phyloP scores from a whole-genome alignment of 1,140 invertebrate genomes.

The Venturia canescens region DNA sequence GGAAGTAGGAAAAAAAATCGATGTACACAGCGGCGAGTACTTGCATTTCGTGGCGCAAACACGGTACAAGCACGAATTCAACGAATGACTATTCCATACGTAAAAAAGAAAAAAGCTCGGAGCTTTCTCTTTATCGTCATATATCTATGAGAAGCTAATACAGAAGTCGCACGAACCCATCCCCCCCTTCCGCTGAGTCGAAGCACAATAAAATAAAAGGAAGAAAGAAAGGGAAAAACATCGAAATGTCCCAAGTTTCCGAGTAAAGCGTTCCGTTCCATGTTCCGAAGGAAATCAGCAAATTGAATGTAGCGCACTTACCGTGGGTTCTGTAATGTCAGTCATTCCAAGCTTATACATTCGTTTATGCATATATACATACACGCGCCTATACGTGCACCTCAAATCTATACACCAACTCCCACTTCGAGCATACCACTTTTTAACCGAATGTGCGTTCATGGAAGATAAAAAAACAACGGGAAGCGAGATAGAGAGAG shows the following conservation, averaged over 20 bases:
- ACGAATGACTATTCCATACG: constrained; percentile 20
- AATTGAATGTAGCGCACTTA: constrained; percentile 61
- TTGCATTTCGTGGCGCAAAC: constrained; percentile 16
- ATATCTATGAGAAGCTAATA: constrained; percentile 8
- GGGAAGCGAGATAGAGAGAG: not conserved
- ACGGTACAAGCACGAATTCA: constrained; percentile 37
- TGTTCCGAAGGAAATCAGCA: constrained; percentile 57
- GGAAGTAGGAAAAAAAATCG: constrained; percentile 26
- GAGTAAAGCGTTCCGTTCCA: constrained; percentile 29
- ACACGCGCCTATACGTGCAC: not conserved
- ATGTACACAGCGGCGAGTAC: not conserved
- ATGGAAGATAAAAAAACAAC: constrained; percentile 37
- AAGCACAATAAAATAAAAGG: not conserved
- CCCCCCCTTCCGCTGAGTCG: not conserved
- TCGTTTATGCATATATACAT: not conserved
- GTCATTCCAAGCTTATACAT: constrained; percentile 53
- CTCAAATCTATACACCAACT: not conserved
- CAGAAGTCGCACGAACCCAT: constrained; percentile 20
- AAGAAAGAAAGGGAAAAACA: not conserved
- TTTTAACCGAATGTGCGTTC: constrained; percentile 51
- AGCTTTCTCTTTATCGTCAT: not conserved
- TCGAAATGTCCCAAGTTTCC: constrained; percentile 36
- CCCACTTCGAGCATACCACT: constrained; percentile 19
- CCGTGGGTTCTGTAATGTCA: constrained; percentile 50
- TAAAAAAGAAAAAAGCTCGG: not conserved